These are phyloP conservation scores for Eucidaris tribuloides DNA, from an alignment of 35 echinoderm and acorn worm genomes.

Conservation along the genomic window DNA sequence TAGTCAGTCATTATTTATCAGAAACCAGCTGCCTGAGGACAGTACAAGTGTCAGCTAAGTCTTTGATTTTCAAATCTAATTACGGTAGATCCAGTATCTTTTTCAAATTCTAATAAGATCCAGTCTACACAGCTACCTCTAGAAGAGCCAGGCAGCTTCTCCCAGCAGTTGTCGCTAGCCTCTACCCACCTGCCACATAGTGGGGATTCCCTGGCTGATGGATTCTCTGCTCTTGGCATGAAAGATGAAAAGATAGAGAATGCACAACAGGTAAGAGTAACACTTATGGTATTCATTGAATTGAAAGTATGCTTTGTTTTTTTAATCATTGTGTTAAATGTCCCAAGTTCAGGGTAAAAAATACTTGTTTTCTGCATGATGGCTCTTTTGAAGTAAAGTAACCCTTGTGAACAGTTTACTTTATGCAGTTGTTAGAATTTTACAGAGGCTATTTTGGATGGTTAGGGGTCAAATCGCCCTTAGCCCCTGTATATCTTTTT, in stretches of 20 bases:
- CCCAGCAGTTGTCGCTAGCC: constrained; percentile 62
- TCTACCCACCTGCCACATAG: constrained; percentile 28
- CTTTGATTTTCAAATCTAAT: background rate
- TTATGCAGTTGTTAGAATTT: background rate
- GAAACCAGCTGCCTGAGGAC: background rate
- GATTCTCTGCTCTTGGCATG: constrained; percentile 83
- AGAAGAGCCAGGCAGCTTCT: constrained; percentile 87
- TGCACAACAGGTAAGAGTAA: constrained; percentile 98
- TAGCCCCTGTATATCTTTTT: too few species aligned
- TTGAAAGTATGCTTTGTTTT: too few species aligned
- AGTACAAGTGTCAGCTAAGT: background rate
- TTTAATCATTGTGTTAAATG: too few species aligned
- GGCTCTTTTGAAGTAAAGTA: too few species aligned
- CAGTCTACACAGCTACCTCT: constrained; percentile 72
- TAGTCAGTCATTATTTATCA: background rate
- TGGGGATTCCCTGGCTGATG: constrained; percentile 62
- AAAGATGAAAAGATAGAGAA: constrained; percentile 98
- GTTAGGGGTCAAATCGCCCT: too few species aligned
- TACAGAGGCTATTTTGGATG: too few species aligned
- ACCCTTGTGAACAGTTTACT: too few species aligned
- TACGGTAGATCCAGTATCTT: background rate
- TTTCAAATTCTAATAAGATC: background rate
- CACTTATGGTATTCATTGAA: too few species aligned
- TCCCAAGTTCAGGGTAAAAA: too few species aligned
- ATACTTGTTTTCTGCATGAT: background rate